Conservation (phyloP, 1,140 invertebrate genomes). For the Hyles euphorbiae region DNA sequence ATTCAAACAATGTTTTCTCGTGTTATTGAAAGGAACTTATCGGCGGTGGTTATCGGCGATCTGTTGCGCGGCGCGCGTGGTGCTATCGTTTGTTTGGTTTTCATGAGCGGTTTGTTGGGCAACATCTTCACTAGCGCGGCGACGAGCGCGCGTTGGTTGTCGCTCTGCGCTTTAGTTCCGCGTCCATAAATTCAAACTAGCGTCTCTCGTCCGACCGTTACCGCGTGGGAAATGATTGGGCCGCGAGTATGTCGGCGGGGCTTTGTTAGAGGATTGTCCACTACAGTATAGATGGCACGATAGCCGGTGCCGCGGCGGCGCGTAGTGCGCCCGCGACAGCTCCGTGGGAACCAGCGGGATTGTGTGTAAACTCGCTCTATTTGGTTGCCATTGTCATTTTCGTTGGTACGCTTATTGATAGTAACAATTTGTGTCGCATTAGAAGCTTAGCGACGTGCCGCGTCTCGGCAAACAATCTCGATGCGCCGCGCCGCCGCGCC, state of each 20-base stretch:
- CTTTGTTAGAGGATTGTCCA: conserved; percentile 74
- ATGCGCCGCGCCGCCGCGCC: conserved; percentile 5
- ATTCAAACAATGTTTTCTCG: conserved; percentile 65
- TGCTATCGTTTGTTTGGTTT: conserved; percentile 37
- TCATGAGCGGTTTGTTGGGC: conserved; percentile 42
- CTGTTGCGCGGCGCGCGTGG: conserved; percentile 37
- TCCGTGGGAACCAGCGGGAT: conserved; percentile 57
- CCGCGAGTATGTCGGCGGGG: conserved; percentile 44
- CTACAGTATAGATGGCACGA: conserved; percentile 64
- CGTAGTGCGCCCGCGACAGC: conserved; percentile 57
- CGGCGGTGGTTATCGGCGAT: conserved; percentile 67
- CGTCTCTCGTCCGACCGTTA: conserved; percentile 65
- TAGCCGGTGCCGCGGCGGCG: conserved; percentile 34
- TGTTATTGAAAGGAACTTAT: conserved; percentile 68
- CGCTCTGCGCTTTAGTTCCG: conserved; percentile 34
- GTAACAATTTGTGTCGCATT: conserved; percentile 4
- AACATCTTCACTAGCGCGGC: conserved; percentile 32
- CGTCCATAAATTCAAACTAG: conserved; percentile 55
- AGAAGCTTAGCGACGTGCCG: conserved; percentile 8
- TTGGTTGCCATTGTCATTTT: conserved; percentile 36
- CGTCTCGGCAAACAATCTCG: conserved; percentile 9
- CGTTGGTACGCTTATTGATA: conserved; percentile 15
- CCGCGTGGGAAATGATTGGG: conserved; percentile 72
- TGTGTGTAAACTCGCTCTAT: conserved; percentile 34
- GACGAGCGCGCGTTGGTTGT: conserved; percentile 41